Evolutionary conservation across 2,888 invertebrate genomes (phyloP), one percentile per base, ranked within the genome.

Genomic region (Sesamia inferens): DNA sequence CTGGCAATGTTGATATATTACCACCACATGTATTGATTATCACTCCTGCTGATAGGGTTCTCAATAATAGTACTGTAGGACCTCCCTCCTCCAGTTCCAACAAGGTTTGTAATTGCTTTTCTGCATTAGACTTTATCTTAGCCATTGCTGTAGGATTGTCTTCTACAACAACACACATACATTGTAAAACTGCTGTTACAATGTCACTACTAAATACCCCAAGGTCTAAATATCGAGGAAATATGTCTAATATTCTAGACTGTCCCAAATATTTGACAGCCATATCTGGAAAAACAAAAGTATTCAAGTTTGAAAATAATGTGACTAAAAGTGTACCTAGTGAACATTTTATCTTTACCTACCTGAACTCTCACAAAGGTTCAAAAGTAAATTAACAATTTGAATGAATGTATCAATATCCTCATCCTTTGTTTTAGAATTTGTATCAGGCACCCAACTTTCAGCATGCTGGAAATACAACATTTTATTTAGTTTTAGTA

Each of bases 91-190:
- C 94, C 42, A 95, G 79, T 47, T 89, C 89, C 24, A 97, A 87
- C 16, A 97, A 85, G 22, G 89, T 83, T 85, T 94, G 94, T 22
- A 96, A 88, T 51, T 96, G 92, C 58, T 92, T 94, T 66, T 95
- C 94, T 63, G 96, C 95, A 66, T 93, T 94, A 31, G 93, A 88
- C 83, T 96, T 96, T n/a, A 97, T 93, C 83, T 96, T 95, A 51
- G 93, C 92, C 90, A 97, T 95, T 0, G 97, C 97, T 74, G 92
- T 90, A 0, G 96, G 93, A 91, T 98, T 98, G 81, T 98, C 97
- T 92, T 98, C 98, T 0, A 97, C 97, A 58, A 98, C 96, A 8
- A 98, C 97, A 86, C 97, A 96, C 11, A 98, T 91, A 88, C 97
- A 98, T 87, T 98, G 97, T 58, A 97, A 96, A 76, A 96, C 96